Evolutionary conservation across 2,888 invertebrate genomes (phyloP), one percentile per base, ranked within the genome.

Genomic region (Calephelis perditalis): DNA sequence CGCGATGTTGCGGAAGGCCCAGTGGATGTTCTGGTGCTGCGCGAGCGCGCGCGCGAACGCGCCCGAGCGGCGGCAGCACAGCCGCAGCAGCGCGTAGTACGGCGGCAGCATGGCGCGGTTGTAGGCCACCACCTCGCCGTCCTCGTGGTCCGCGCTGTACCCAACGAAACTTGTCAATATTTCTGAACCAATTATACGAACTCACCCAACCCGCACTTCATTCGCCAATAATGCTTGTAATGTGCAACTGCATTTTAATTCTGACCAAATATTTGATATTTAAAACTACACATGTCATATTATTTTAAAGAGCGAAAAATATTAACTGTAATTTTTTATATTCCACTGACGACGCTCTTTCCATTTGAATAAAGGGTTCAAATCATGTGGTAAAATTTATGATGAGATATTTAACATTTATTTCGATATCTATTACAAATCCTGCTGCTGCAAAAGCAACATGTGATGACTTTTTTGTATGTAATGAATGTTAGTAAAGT

Each of bases 1-100:
- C 44, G 97, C 97, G 67, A 98, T 98, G 83, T 98, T 98, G 76
- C 98, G 95, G 84, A 98, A 98, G 37, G 98, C 98, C 98, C 98
- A 98, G 78, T 97, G 97, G 54, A 98, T 93, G 91, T 98, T 98
- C 86, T 98, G 98, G 87, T 98, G 98, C 69, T 95, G 95, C 0
- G 97, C 96, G 61, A 98, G 91, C 74, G 96, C 94, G 60, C 97
- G 92, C 6, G 97, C 96, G 82, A 98, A 97, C 36, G 94, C 87
- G 56, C 95, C 92, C 6, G 98, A 98, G 71, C 96, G 95, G 69
- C 97, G 95, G 78, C 98, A 98, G 86, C 97, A 98, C 81, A 98
- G 92, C 66, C 97, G 92, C 71, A 98, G 88, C 62, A 98, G 91
- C 54, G 98, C 97, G 79, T 97, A 97, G 84, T 96, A 97, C 9